Base-by-base conservation (phyloP, 1,140 invertebrate species). In the Zaprionus capensis region DNA sequence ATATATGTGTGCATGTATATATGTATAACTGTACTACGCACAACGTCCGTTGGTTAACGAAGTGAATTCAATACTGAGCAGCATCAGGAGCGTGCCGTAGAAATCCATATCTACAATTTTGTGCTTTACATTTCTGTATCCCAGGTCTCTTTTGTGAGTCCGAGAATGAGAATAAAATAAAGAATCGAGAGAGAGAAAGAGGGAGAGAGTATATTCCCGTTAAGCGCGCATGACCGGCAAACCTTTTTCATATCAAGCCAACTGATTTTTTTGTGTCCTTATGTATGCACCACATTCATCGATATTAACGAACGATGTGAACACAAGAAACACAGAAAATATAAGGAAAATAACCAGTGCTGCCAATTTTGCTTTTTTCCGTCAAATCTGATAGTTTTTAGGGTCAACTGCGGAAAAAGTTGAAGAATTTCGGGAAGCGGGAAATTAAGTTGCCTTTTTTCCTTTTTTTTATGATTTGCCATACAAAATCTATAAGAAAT, bases 51-150 rank as follows among this genome's bases (percentile, higher is more conserved):
- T 90, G 61, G 67, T 56, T 81, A 76, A 81, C 78, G 73, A 84
- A 81, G 80, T 72, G 67, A 76, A 90, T 79, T 84, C 81, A 90
- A 88, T 85, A 84, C 82, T 17, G n/a, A 74, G 49, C 53, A 71
- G 61, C 64, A 69, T 66, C 57, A 69, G 76, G 71, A 78, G 53
- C 36, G 65, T 71, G 36, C 14, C 59, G 70, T 67, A 57, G 15
- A 44, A 57, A 70, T 59, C 51, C 36, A 58, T 55, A 59, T 26
- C 14, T 55, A 62, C 58, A 55, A 51, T 51, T 22, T 51, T 73
- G 34, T 76, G 55, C 7, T 38, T 57, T 34, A 64, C 53, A 63
- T 76, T 78, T 76, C 76, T 76, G 61, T 76, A 76, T 71, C 72
- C 57, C 71, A 71, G 51, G 38, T 51, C 55, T 44, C 41, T 41